These are phyloP conservation scores for Stercorarius parasiticus DNA, from an alignment of 2,113 vertebrate genomes.

Conservation along the genomic window DNA sequence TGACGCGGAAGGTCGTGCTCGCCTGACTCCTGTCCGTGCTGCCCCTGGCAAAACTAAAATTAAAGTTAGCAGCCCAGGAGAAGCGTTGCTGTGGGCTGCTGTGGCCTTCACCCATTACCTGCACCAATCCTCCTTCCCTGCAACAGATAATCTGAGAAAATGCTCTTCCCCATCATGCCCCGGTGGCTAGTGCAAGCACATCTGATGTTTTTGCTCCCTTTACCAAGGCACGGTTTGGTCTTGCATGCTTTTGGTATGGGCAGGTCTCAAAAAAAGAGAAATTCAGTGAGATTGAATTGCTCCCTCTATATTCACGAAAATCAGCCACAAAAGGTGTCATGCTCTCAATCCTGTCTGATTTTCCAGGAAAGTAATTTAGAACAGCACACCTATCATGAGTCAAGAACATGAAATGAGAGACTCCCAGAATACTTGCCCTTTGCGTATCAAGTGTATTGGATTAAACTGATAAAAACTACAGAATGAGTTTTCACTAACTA, in stretches of 20 bases:
- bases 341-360: neutral
- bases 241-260: neutral
- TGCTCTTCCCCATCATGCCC: rapidly evolving
- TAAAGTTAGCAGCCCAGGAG: neutral
- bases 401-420: neutral
- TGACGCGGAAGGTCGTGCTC: rapidly evolving
- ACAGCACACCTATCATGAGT: rapidly evolving
- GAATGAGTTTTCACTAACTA: neutral
- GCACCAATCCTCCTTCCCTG: neutral
- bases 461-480: neutral
- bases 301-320: neutral
- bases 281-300: neutral
- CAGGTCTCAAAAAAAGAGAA: neutral
- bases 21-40: no score
- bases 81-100: rapidly evolving
- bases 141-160: rapidly evolving
- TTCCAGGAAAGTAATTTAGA: neutral
- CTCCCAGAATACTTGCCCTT: neutral
- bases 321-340: neutral
- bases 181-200: rapidly evolving
- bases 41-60: neutral
- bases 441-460: neutral
- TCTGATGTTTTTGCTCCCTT: rapidly evolving
- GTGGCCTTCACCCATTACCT: rapidly evolving
- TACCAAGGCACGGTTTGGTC: neutral